Conservation (phyloP, 2,888 invertebrate genomes). For the Agrochola lychnidis region DNA sequence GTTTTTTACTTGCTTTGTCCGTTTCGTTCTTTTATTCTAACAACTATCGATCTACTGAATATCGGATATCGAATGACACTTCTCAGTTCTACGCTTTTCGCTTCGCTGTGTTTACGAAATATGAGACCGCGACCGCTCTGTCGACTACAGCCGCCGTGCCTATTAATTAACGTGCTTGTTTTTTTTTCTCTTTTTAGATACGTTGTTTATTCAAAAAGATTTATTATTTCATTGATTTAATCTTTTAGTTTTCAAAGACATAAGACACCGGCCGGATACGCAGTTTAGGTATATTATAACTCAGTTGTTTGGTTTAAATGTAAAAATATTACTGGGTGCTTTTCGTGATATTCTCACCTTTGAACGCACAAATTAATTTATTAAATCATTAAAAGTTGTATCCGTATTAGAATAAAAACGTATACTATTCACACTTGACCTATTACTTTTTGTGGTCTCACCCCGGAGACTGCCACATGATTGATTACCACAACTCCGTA, state of each 20-base stretch:
- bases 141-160: slow-evolving; percentile 8
- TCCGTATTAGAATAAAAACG: slow-evolving; percentile 18
- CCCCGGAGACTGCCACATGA: slow-evolving; percentile 54
- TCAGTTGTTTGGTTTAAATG: background rate
- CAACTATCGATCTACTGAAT: slow-evolving; percentile 72
- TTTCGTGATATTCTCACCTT: background rate
- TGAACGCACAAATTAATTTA: slow-evolving; percentile 1
- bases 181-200: slow-evolving; percentile 10
- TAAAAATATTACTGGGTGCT: background rate
- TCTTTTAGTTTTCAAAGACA: background rate
- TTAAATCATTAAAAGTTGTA: slow-evolving; percentile 29
- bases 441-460: slow-evolving; percentile 49
- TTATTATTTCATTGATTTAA: background rate
- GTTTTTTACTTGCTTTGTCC: slow-evolving; percentile 70
- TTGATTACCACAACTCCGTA: slow-evolving; percentile 53
- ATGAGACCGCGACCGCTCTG: slow-evolving; percentile 15
- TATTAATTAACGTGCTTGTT: slow-evolving; percentile 21
- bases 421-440: slow-evolving; percentile 60
- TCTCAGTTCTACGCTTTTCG: slow-evolving; percentile 49
- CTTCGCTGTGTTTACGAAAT: slow-evolving; percentile 44
- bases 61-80: slow-evolving; percentile 64
- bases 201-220: background rate
- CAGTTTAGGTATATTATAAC: background rate
- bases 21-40: slow-evolving; percentile 73
- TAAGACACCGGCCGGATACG: background rate